Conservation (phyloP, 1,140 invertebrate species). For the Brachionus angularis region DNA sequence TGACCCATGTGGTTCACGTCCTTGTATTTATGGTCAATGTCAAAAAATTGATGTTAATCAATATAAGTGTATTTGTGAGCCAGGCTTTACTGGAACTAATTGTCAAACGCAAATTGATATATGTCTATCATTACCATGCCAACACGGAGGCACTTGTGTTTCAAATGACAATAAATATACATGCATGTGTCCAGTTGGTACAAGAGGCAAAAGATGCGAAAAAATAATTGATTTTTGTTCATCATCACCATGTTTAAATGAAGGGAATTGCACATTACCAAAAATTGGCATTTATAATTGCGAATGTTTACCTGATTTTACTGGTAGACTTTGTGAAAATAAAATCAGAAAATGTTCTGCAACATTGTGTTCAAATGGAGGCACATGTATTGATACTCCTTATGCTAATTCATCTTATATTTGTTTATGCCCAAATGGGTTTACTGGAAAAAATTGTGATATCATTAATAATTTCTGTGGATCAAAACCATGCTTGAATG, state of each 20-base stretch:
- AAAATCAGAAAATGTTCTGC: background rate
- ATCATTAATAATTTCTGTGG: background rate
- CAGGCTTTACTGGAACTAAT: background rate
- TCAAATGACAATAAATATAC: background rate
- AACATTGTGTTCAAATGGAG: constrained; percentile 1
- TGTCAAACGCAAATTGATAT: background rate
- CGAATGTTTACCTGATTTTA: constrained; percentile 35
- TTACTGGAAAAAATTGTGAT: background rate
- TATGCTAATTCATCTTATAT: constrained; percentile 47
- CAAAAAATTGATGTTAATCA: background rate
- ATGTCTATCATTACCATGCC: constrained; percentile 8
- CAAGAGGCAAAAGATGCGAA: background rate
- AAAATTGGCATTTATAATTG: constrained; percentile 1
- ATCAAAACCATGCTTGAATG: constrained; percentile 46
- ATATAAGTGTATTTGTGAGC: background rate
- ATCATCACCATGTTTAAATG: background rate
- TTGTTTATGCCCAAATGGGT: background rate
- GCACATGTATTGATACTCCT: constrained; percentile 51
- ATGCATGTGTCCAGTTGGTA: background rate
- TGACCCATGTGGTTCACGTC: constrained; percentile 62
- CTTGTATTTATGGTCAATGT: constrained; percentile 51
- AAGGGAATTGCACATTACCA: background rate
- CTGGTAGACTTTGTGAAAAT: constrained; percentile 41
- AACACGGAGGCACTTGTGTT: constrained; percentile 37
- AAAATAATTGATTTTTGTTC: background rate